Evolutionary conservation across 1,140 invertebrate genomes (phyloP).

Genomic region (Paraescarpia echinospica): DNA sequence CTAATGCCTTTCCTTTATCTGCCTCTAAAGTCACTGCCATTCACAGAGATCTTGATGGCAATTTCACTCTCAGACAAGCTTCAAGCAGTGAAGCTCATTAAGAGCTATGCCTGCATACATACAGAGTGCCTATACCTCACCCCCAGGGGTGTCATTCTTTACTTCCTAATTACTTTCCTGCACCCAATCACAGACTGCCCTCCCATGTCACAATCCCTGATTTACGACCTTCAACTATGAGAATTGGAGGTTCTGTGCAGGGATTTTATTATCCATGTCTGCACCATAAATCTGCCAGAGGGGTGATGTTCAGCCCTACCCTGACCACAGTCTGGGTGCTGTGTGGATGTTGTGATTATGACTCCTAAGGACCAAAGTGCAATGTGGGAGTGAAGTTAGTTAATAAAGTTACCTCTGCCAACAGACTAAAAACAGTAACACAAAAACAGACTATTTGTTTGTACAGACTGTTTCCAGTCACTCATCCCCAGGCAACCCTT

Average conservation of each 20-base stretch:
- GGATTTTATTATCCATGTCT: neutral
- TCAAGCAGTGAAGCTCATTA: neutral
- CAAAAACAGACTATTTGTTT: too few relatives aligned
- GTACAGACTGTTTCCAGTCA: too few relatives aligned
- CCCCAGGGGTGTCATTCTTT: neutral
- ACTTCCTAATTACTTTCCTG: neutral
- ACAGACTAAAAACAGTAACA: too few relatives aligned
- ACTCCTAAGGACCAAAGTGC: neutral
- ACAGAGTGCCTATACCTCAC: neutral
- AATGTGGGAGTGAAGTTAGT: neutral
- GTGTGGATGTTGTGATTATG: neutral
- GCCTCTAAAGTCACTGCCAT: neutral
- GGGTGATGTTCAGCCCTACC: neutral
- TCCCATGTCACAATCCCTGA: neutral
- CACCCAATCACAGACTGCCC: neutral
- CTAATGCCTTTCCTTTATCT: neutral
- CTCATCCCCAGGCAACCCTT: too few relatives aligned
- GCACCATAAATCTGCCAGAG: neutral
- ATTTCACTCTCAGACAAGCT: conserved; percentile 5
- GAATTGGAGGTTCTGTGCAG: neutral
- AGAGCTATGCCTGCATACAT: neutral
- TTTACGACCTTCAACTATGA: neutral
- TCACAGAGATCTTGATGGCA: neutral
- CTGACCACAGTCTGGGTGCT: neutral
- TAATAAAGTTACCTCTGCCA: neutral